Evolutionary conservation across 2,113 vertebrate species (phyloP).

Genomic region (Cervus canadensis): DNA sequence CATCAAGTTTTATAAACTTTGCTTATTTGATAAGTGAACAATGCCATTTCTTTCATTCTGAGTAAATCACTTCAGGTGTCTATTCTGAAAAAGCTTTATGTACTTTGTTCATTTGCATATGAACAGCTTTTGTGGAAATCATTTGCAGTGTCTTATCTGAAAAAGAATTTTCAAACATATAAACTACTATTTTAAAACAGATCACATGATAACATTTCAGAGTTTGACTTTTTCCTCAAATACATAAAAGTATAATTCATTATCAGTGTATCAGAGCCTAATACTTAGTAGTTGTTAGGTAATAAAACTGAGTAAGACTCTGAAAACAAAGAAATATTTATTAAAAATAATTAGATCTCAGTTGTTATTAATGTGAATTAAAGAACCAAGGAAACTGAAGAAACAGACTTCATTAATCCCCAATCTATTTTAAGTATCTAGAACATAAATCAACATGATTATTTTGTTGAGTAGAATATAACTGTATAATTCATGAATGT

Average conservation of each 20-base stretch:
- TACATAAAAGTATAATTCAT: not conserved
- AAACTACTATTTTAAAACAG: not conserved
- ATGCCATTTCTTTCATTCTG: not conserved
- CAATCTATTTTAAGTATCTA: not conserved
- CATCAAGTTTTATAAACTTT: not conserved
- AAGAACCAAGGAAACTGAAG: slow-evolving; percentile 41
- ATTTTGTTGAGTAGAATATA: slow-evolving; percentile 45
- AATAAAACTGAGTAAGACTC: slow-evolving; percentile 32
- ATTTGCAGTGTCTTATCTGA: not conserved
- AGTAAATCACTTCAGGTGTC: not conserved
- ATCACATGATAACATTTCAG: not conserved
- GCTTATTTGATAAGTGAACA: too few relatives aligned
- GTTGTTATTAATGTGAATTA: slow-evolving; percentile 42
- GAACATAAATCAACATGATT: slow-evolving; percentile 54
- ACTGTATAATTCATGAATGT: slow-evolving; percentile 22
- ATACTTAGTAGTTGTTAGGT: not conserved
- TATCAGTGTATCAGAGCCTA: not conserved
- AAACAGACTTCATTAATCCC: not conserved
- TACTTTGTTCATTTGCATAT: not conserved
- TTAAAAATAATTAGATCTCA: slow-evolving; percentile 50
- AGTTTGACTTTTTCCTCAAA: not conserved
- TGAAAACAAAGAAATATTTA: slow-evolving; percentile 47
- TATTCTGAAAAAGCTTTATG: not conserved
- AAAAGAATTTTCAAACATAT: not conserved
- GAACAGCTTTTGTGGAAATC: not conserved